These are phyloP conservation scores for Hippopotamyrus pictus DNA, from an alignment of 2,797 vertebrate genomes.

Conservation along the genomic window DNA sequence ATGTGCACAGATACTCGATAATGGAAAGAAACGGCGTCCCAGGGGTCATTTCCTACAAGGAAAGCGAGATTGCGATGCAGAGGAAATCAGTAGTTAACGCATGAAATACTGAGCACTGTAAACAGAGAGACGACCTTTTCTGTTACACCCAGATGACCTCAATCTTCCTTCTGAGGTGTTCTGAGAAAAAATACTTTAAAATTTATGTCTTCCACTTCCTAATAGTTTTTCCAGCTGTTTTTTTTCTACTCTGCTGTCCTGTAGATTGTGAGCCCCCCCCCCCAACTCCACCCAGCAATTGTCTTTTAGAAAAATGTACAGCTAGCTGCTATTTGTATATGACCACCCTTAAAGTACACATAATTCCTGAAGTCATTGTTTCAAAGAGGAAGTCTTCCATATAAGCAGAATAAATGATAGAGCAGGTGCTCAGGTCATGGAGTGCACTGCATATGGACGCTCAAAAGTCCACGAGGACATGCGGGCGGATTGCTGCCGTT, in stretches of 20 bases:
- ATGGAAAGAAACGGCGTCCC: conserved; percentile 59
- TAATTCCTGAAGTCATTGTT: conserved; percentile 85
- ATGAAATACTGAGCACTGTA: conserved; percentile 69
- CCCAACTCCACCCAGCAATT: conserved; percentile 61
- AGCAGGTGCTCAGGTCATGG: conserved; percentile 76
- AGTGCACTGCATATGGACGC: conserved; percentile 63
- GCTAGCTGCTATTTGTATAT: conserved; percentile 52
- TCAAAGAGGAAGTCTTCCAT: conserved; percentile 83
- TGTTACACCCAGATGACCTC: conserved; percentile 73
- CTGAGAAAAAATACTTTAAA: conserved; percentile 55
- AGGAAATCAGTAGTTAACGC: conserved; percentile 75
- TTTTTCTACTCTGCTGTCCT: conserved; percentile 56
- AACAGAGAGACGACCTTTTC: conserved; percentile 66
- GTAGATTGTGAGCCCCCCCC: conserved; percentile 54
- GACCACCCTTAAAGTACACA: conserved; percentile 43
- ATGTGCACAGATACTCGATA: conserved; percentile 58
- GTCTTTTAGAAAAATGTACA: conserved; percentile 62
- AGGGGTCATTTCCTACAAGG: conserved; percentile 70
- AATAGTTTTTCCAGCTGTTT: conserved; percentile 73
- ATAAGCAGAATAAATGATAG: conserved; percentile 94
- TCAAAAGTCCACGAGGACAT: conserved; percentile 31
- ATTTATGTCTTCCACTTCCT: conserved; percentile 78
- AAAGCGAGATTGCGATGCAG: conserved; percentile 60
- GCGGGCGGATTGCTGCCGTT: background rate
- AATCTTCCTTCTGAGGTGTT: conserved; percentile 70